Conservation (phyloP, 2,113 vertebrate species). For the Elephantulus edwardii region DNA sequence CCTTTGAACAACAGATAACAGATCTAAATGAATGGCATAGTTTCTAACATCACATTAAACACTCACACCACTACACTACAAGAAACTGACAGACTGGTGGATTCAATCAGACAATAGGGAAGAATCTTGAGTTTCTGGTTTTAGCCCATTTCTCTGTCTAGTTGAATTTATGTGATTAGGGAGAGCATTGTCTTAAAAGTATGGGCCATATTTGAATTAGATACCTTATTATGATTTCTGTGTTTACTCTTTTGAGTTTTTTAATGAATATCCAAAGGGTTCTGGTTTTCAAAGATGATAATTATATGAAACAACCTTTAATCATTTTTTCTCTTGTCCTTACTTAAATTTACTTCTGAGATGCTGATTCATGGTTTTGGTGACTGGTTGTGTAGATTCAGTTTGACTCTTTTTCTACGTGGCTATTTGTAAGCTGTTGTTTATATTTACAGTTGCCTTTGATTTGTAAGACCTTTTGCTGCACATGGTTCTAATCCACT, state of each 20-base stretch:
- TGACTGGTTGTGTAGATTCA: background rate
- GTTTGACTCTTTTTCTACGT: background rate
- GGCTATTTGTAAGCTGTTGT: background rate
- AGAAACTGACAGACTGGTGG: no score
- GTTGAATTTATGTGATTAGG: background rate
- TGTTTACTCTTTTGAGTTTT: background rate
- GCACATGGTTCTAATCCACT: no score
- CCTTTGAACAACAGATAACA: no score
- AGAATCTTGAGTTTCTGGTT: background rate
- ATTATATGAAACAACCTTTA: background rate
- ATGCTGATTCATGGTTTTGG: accelerated
- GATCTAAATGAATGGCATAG: no score
- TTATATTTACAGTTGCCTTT: no score
- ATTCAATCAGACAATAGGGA: conserved; percentile 21
- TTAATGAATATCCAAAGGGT: background rate
- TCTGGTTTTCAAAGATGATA: background rate
- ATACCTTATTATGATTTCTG: background rate
- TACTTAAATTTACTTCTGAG: background rate
- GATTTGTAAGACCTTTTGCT: background rate
- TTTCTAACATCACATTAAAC: no score
- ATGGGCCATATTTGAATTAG: background rate
- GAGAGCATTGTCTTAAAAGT: background rate
- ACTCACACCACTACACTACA: no score
- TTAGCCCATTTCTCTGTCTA: background rate
- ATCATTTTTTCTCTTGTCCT: background rate